A percentile compares a stretch with the other conserved stretches of the same genome.
Conservation (phyloP, 2,113 vertebrate species). For the Eulemur macaco region DNA sequence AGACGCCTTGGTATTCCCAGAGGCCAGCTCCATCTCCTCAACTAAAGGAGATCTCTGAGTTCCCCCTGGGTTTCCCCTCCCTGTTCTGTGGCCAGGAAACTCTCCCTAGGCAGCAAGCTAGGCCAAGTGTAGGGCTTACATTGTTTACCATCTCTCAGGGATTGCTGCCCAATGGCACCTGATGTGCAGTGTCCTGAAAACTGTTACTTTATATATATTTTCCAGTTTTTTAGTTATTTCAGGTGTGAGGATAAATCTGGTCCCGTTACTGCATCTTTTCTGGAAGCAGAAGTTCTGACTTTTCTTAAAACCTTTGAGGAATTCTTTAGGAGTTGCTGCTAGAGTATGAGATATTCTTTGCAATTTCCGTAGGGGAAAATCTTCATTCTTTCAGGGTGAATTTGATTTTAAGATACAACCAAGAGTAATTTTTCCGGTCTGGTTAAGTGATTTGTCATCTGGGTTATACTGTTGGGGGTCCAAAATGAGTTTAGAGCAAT, state of each 20-base stretch:
- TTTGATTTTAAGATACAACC: constrained; percentile 43
- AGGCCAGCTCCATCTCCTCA: neutral
- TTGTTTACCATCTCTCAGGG: neutral
- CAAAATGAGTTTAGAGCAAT: constrained; percentile 14
- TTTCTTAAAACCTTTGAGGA: constrained; percentile 46
- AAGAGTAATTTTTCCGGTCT: constrained; percentile 20
- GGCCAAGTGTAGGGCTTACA: neutral
- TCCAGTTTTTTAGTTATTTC: constrained; percentile 13
- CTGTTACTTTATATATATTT: neutral
- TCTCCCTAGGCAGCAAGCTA: neutral
- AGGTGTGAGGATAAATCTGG: neutral
- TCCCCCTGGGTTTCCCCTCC: neutral
- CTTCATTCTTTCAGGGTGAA: constrained; percentile 30
- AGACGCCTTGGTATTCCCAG: neutral
- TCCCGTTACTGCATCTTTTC: constrained; percentile 15
- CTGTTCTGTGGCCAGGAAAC: neutral
- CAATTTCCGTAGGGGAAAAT: constrained; percentile 36
- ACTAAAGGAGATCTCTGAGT: neutral
- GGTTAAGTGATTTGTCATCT: constrained; percentile 56
- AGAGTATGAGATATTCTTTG: constrained; percentile 36
- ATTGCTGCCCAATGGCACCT: neutral
- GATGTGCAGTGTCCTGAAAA: neutral
- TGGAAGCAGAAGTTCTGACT: neutral
- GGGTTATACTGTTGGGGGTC: neutral
- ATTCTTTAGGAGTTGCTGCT: constrained; percentile 45